Evolutionary conservation across 2,797 vertebrate species (phyloP).

Genomic region (Mycteria americana): DNA sequence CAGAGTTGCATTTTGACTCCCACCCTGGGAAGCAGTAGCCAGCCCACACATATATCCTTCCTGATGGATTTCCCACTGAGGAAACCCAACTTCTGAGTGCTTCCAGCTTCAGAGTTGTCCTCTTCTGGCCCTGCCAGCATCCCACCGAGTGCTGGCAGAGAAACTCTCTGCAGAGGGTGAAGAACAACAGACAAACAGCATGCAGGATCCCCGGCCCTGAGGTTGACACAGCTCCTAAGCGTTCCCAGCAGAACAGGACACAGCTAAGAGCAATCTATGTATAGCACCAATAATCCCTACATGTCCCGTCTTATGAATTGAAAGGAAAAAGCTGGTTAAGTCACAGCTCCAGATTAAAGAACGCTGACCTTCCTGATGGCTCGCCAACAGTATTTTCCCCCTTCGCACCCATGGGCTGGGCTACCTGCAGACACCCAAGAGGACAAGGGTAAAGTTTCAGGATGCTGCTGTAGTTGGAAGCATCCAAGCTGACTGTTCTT

Average conservation of each 20-base stretch:
- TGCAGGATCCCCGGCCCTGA: not conserved
- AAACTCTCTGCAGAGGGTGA: not conserved
- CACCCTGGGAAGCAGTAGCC: not conserved
- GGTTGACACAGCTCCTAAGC: not conserved
- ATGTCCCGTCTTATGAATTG: not conserved
- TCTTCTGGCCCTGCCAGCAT: not conserved
- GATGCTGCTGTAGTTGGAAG: not conserved
- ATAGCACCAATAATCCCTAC: conserved; percentile 50
- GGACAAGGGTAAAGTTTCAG: not conserved
- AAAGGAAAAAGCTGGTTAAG: conserved; percentile 29
- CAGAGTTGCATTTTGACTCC: not conserved
- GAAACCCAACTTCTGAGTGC: not conserved
- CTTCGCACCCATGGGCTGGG: not conserved
- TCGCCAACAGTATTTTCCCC: not conserved
- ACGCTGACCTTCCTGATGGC: not conserved
- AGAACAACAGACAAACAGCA: not conserved
- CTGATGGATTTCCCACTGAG: not conserved
- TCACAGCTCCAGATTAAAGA: not conserved
- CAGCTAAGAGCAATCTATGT: conserved; percentile 37
- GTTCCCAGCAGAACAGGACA: not conserved
- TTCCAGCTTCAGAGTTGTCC: not conserved
- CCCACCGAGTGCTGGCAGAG: not conserved
- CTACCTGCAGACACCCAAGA: not conserved
- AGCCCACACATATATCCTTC: not conserved
- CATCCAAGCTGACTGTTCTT: not conserved